A percentile compares a stretch with the other conserved stretches of the same genome.
Conservation (phyloP, 2,888 invertebrate species). For the Coelinius sp. region DNA sequence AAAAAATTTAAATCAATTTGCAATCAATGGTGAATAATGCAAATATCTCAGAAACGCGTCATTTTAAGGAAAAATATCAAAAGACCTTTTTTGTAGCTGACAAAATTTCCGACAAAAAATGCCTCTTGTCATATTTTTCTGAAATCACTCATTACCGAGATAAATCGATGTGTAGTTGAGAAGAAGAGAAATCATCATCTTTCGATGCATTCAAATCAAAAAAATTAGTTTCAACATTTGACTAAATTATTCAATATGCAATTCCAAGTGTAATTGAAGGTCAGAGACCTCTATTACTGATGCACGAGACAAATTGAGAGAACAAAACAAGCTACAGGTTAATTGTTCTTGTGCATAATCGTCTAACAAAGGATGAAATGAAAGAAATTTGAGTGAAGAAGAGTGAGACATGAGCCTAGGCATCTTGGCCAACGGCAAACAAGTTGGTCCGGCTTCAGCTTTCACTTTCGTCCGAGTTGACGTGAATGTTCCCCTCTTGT, state of each 20-base stretch:
- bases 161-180: too few species aligned
- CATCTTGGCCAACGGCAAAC: not conserved
- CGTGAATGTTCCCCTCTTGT: constrained; percentile 18
- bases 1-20: not conserved
- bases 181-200: not conserved
- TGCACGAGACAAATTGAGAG: not conserved
- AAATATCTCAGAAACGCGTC: too few species aligned
- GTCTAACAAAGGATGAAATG: not conserved
- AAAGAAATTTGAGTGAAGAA: too few species aligned
- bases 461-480: constrained; percentile 49
- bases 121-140: too few species aligned
- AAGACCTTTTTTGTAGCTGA: too few species aligned
- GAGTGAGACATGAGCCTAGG: not conserved
- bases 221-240: not conserved
- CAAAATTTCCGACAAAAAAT: too few species aligned
- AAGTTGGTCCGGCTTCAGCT: constrained; percentile 38
- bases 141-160: too few species aligned
- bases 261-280: not conserved
- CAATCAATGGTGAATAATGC: too few species aligned
- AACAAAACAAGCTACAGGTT: not conserved
- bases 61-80: too few species aligned
- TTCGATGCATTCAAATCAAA: not conserved
- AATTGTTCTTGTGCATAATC: not conserved
- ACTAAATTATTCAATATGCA: not conserved
- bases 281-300: not conserved